Base-by-base conservation (phyloP, 2,888 invertebrate genomes). In the Pterostichus madidus region DNA sequence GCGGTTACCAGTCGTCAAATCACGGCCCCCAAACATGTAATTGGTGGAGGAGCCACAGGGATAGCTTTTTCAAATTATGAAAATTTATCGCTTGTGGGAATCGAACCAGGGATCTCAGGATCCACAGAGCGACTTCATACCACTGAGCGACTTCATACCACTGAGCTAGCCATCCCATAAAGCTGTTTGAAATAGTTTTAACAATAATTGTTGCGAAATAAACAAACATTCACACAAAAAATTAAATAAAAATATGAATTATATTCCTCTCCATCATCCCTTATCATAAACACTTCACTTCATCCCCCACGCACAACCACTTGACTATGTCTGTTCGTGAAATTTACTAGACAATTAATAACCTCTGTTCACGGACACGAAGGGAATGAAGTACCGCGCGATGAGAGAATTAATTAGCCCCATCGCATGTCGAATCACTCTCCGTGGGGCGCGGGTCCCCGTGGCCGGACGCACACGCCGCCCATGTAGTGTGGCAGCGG, bases 401-500 rank as follows among this genome's bases (percentile, higher is more conserved):
- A 64, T n/a, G 13, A 13, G 71, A 24, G 31, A 71, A 46, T 71
- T 71, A 71, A 71, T 71, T 71, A 71, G 71, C 15, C 11, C 15
- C 17, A 44, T 71, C 46, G 35, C 49, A 17, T 71, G 46, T 31
- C 46, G 44, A n/a, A 71, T 44, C 46, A 71, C 17, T 17, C 71
- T 3, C 71, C 39, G 71, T 8, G 10, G 24, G 59, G 17, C 17
- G 6, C 4, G 15, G 35, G 32, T 35, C 46, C 68, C 68, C 11
- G 13, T n/a, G 31, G 46, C n/a, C 44, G 11, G 39, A 44, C 49
- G 32, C 49, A 68, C 49, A 68, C 24, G 68, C 49, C 79, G 80
- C 80, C 68, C 32, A 24, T 64, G 64, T 10, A 35, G 31, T 13
- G 52, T 77, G 80, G 68, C 35, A 49, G 49, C n/a, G 56, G 77